These are phyloP conservation scores for Cheilosia vernalis DNA, from an alignment of 2,888 invertebrate genomes.

Conservation along the genomic window DNA sequence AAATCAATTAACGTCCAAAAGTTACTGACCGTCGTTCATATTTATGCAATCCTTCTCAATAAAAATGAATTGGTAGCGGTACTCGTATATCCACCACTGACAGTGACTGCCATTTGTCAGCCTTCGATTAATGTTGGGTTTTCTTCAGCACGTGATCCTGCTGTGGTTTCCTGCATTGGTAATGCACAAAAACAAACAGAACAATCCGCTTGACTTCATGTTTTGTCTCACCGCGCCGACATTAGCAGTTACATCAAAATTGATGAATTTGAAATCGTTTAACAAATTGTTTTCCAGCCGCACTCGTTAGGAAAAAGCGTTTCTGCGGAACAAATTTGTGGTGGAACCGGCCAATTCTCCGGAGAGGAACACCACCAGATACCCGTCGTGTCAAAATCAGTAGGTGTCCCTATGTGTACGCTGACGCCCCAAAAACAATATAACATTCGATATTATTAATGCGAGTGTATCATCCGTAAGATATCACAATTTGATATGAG, in stretches of 20 bases:
- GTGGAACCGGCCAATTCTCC: constrained; percentile 14
- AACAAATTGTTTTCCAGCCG: constrained; percentile 64
- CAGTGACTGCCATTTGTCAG: constrained; percentile 56
- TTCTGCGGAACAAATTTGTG: constrained; percentile 37
- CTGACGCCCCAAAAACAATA: constrained; percentile 57
- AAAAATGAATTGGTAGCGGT: constrained; percentile 40
- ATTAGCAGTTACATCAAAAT: constrained; percentile 63
- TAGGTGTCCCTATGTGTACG: constrained; percentile 54
- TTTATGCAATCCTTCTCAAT: constrained; percentile 6
- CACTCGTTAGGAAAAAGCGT: not conserved
- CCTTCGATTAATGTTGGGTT: constrained; percentile 41
- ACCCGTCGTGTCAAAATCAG: constrained; percentile 68
- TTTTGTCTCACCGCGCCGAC: constrained; percentile 29
- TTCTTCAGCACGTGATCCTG: constrained; percentile 55
- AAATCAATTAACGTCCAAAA: constrained; percentile 42
- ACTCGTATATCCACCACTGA: constrained; percentile 9
- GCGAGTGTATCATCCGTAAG: constrained; percentile 48
- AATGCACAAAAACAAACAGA: constrained; percentile 17
- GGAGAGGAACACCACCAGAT: constrained; percentile 47
- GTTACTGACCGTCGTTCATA: constrained; percentile 6
- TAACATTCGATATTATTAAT: constrained; percentile 70
- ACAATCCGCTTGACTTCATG: constrained; percentile 24
- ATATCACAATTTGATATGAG: constrained; percentile 70
- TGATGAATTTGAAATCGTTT: constrained; percentile 67
- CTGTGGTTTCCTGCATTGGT: constrained; percentile 40